Evolutionary conservation across 2,797 vertebrate species (phyloP), one percentile per base, ranked within the genome.

Genomic region (Thripadectes ignobilis): DNA sequence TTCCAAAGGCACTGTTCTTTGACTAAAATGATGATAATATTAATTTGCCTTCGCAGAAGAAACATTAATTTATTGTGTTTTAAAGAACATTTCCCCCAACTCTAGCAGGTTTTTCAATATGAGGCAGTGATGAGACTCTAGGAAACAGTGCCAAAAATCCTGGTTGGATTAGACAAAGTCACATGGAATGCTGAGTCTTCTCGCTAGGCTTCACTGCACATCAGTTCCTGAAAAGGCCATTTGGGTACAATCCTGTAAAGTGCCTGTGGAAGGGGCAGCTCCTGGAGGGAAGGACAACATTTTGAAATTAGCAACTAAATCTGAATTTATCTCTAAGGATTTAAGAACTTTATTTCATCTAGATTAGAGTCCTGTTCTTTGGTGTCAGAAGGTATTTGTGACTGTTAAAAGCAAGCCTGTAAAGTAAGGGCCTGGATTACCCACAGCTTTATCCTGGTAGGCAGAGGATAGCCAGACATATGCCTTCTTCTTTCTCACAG

Each of bases 291-390:
- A 88, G 75, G 77, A 65, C 62, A 89, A 66, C 36, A 55, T 83
- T 95, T 84, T 77, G 79, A 96, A 95, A 93, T 91, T 95, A 93
- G 87, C 78, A 92, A 54, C 78, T 95, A 94, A 88, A 95, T 76
- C 93, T 79, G 85, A 94, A 75, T 95, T 95, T 95, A 96, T 88
- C 74, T 93, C 52, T 80, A 90, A 93, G 91, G 88, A 87, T 80
- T 95, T 95, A 96, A 95, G 95, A 95, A 95, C 79, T 88, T 93
- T 71, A 96, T 88, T 95, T 95, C 61, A 86, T 89, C 88, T 88
- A 93, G 94, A 95, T 96, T 96, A 96, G 79, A 89, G 34, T 49
- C 52, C 66, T 63, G 15, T 61, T 93, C 83, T 82, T 93, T 79
- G 69, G 95, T 96, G 95, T 96, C 85, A 90, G 91, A 86, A 93